Evolutionary conservation across 2,113 vertebrate species (phyloP).

Genomic region (Tyto alba): DNA sequence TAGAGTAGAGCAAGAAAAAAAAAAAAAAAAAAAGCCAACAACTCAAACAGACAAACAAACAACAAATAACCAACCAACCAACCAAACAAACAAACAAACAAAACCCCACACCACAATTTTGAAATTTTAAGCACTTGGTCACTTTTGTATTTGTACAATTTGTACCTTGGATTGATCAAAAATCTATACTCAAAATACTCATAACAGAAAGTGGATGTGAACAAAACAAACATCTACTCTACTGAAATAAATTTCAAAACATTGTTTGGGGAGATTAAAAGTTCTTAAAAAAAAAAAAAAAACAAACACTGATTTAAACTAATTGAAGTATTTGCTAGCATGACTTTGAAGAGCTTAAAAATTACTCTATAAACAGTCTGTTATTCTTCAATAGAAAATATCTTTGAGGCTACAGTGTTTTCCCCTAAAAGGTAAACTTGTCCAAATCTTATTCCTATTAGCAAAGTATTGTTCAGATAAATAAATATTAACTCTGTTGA

Average conservation of each 20-base stretch:
- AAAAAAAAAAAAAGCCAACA: too few species aligned
- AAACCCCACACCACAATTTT: accelerated
- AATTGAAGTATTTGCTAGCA: accelerated
- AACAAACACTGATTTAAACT: neutral
- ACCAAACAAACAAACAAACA: too few species aligned
- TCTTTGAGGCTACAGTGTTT: neutral
- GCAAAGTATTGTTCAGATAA: neutral
- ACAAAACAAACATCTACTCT: neutral
- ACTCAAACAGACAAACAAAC: too few species aligned
- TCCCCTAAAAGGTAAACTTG: accelerated
- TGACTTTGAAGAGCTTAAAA: neutral
- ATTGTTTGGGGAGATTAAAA: neutral
- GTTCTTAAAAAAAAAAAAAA: neutral
- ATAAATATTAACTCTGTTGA: neutral
- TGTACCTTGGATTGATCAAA: neutral
- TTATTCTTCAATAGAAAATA: neutral
- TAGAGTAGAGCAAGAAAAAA: neutral
- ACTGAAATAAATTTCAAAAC: neutral
- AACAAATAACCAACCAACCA: too few species aligned
- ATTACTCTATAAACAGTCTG: neutral
- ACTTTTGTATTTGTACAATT: neutral
- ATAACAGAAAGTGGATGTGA: neutral
- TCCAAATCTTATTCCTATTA: neutral
- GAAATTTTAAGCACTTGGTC: neutral
- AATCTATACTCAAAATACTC: neutral